phyloP scores from a whole-genome alignment of 2,888 invertebrate species.

The Dinocampus coccinellae region DNA sequence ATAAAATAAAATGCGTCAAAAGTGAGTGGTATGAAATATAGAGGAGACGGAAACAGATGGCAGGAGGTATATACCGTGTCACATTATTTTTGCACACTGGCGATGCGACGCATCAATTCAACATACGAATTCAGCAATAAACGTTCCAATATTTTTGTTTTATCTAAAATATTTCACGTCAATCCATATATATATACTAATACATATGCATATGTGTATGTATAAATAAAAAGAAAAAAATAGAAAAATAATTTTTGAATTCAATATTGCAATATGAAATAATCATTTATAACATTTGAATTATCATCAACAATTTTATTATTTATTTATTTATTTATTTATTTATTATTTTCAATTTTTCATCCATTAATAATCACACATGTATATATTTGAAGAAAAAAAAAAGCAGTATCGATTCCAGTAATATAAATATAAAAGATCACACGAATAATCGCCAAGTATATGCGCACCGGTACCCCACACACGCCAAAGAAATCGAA shows the following conservation, averaged over 20 bases:
- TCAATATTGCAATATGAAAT: no score
- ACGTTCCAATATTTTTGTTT: slow-evolving; percentile 41
- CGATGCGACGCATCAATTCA: slow-evolving; percentile 55
- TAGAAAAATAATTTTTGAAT: background rate
- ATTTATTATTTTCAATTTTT: no score
- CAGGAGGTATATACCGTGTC: slow-evolving; percentile 58
- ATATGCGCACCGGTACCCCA: slow-evolving; percentile 31
- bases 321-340: no score
- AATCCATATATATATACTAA: background rate
- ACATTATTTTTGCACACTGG: slow-evolving; percentile 63
- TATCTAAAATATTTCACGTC: background rate
- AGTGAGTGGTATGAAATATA: slow-evolving; percentile 55
- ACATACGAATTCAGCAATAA: slow-evolving; percentile 60
- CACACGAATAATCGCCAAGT: slow-evolving; percentile 12
- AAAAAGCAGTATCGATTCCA: slow-evolving; percentile 64
- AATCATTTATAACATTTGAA: no score
- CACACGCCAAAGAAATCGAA: slow-evolving; percentile 40
- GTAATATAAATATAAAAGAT: slow-evolving; percentile 57
- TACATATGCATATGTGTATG: background rate
- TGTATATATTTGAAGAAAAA: slow-evolving; percentile 32
- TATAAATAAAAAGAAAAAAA: background rate
- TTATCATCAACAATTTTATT: no score
- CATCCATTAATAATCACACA: background rate
- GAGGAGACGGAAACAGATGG: slow-evolving; percentile 57
- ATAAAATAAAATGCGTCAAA: slow-evolving; percentile 37